Base-by-base conservation (phyloP, 2,888 invertebrate genomes). In the Ophioninae sp. region DNA sequence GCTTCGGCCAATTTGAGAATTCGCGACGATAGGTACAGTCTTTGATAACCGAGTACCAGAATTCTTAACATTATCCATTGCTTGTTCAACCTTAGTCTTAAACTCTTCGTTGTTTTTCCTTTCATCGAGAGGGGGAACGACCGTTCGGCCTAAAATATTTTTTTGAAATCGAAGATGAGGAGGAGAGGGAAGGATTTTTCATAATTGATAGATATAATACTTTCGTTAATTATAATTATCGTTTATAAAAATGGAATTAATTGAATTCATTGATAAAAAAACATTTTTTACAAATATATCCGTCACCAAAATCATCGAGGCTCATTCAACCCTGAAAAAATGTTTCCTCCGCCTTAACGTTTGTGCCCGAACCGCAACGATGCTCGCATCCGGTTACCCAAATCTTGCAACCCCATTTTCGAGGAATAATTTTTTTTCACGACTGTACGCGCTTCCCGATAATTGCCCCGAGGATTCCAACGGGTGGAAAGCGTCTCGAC, bases 1-100 rank as follows among this genome's bases (percentile, higher is more conserved):
- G 69, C 65, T 74, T 64, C 74, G 74, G 83, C 72, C 82, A 86
- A 88, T 88, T 88, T 77, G 37, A 37, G 69, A 2, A 68, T 76
- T n/a, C 21, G 39, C 20, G 50, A 17, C 17, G 50, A 17, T 50
- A 17, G 23, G 68, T 76, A 41, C 67, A 68, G n/a, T 65, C 56
- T 41, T 2, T 8, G 44, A 13, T 7, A 44, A 67, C 30, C 50
- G 10, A 62, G 39, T 73, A 23, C 41, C 21, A 23, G 20, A 73
- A 62, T 73, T 44, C 41, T 50, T 56, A 64, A 37, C 23, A 56
- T 56, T 74, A 50, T 44, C n/a, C 21, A 62, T n/a, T 23, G 17
- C 21, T 65, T 57, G 65, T 56, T 75, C 13, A 50, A 50, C 17
- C 17, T 13, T 17, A 13, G 3, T 50, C 13, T 10, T 5, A 17